These are phyloP conservation scores for Heliconius ismenius DNA, from an alignment of 2,888 invertebrate species.

Conservation along the genomic window DNA sequence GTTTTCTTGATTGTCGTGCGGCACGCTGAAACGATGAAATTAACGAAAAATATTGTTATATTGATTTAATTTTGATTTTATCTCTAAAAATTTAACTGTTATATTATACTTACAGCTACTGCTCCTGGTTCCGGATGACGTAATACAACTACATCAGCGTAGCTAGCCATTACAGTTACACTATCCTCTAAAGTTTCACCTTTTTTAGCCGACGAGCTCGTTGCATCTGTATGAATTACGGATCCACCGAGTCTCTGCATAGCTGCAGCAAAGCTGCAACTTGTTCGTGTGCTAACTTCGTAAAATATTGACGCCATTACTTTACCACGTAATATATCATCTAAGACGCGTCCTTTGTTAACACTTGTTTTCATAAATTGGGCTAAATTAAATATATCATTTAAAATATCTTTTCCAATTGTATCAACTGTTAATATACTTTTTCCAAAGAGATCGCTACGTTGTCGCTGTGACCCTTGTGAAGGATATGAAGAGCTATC, in stretches of 20 bases:
- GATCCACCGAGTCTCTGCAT: slow-evolving; percentile 98
- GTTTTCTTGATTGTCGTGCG: slow-evolving; percentile 90
- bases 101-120: slow-evolving; percentile 85
- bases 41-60: neutral
- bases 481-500: slow-evolving; percentile 80
- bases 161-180: slow-evolving; percentile 93
- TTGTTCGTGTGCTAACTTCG: slow-evolving; percentile 98
- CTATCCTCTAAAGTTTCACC: slow-evolving; percentile 97
- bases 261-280: slow-evolving; percentile 97
- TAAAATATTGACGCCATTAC: slow-evolving; percentile 98
- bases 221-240: slow-evolving; percentile 94
- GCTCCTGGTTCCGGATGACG: slow-evolving; percentile 97
- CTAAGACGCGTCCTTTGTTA: slow-evolving; percentile 90
- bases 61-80: neutral
- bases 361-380: slow-evolving; percentile 92
- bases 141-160: slow-evolving; percentile 95
- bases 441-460: slow-evolving; percentile 83
- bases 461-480: slow-evolving; percentile 72
- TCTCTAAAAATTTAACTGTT: neutral
- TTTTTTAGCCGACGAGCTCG: slow-evolving; percentile 96
- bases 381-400: slow-evolving; percentile 96
- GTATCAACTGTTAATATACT: slow-evolving; percentile 92
- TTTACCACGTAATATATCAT: slow-evolving; percentile 94
- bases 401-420: slow-evolving; percentile 93
- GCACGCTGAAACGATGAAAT: slow-evolving; percentile 83